These are phyloP conservation scores for Apis dorsata DNA, from an alignment of 1,140 invertebrate species.

Conservation along the genomic window DNA sequence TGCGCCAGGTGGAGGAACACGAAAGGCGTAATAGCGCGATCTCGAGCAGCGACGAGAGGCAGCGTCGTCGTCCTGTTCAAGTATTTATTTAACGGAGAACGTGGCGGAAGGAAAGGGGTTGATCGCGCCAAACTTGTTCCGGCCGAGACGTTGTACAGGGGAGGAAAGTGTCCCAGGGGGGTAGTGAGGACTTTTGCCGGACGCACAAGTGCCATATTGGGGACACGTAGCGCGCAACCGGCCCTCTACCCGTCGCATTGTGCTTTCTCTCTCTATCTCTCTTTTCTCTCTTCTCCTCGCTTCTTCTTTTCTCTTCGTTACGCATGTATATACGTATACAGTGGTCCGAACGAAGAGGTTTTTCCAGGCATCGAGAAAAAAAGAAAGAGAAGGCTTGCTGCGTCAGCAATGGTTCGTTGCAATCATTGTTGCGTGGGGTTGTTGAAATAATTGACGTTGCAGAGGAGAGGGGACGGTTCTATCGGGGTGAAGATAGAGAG, in stretches of 20 bases:
- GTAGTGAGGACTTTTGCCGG: conserved; percentile 59
- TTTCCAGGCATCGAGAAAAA: background rate
- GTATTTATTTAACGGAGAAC: conserved; percentile 61
- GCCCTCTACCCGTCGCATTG: conserved; percentile 41
- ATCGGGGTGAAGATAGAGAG: background rate
- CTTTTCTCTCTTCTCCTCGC: no score
- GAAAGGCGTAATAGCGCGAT: conserved; percentile 38
- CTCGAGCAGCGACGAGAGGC: conserved; percentile 22
- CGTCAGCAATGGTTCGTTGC: background rate
- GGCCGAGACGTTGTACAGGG: conserved; percentile 47
- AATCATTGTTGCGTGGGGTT: background rate
- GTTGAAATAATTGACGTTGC: conserved; percentile 12
- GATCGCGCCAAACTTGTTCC: conserved; percentile 50
- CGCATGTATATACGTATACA: background rate
- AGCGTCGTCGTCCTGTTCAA: conserved; percentile 33
- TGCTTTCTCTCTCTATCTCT: background rate
- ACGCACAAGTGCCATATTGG: conserved; percentile 66
- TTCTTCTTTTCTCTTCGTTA: no score
- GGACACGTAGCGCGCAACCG: conserved; percentile 59
- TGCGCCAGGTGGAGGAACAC: background rate
- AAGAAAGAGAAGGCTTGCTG: no score
- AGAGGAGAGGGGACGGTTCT: background rate
- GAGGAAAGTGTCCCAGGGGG: conserved; percentile 60
- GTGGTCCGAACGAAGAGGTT: background rate
- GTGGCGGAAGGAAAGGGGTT: background rate